Conservation (phyloP, 2,888 invertebrate genomes). For the Sthenelais limicola region DNA sequence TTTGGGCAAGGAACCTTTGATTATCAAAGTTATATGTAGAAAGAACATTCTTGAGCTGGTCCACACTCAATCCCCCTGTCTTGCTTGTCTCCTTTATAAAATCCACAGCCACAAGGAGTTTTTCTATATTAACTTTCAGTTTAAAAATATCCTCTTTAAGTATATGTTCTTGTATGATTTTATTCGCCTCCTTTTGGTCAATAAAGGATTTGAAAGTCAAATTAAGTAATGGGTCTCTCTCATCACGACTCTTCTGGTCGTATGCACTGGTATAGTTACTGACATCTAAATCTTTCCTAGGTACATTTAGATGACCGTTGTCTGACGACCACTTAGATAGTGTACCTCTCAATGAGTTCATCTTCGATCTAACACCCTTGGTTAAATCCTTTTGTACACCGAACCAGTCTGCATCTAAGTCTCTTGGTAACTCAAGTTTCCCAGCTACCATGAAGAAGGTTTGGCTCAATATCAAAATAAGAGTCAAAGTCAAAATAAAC, state of each 20-base stretch:
- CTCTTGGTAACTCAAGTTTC: too few species aligned
- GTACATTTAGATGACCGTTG: constrained; percentile 14
- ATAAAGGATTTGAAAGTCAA: background rate
- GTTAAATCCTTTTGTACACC: too few species aligned
- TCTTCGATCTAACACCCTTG: too few species aligned
- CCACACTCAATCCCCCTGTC: background rate
- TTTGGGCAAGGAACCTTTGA: background rate
- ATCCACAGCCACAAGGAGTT: constrained; percentile 20
- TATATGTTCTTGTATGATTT: background rate
- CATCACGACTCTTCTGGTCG: constrained; percentile 22
- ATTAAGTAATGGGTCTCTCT: background rate
- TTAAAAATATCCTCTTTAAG: constrained; percentile 25
- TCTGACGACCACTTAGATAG: too few species aligned
- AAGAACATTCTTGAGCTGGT: constrained; percentile 16
- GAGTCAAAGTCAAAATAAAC: background rate
- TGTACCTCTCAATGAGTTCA: too few species aligned
- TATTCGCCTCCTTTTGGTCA: background rate
- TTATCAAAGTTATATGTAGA: constrained; percentile 7
- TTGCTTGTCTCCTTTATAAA: constrained; percentile 20
- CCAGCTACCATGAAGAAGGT: constrained; percentile 19
- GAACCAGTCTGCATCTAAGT: too few species aligned
- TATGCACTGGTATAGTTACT: constrained; percentile 33
- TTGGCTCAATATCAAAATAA: background rate
- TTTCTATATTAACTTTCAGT: constrained; percentile 16
- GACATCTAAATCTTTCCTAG: constrained; percentile 16